These are phyloP conservation scores for Stomorhina lunata DNA, from an alignment of 2,888 invertebrate species.

Conservation along the genomic window DNA sequence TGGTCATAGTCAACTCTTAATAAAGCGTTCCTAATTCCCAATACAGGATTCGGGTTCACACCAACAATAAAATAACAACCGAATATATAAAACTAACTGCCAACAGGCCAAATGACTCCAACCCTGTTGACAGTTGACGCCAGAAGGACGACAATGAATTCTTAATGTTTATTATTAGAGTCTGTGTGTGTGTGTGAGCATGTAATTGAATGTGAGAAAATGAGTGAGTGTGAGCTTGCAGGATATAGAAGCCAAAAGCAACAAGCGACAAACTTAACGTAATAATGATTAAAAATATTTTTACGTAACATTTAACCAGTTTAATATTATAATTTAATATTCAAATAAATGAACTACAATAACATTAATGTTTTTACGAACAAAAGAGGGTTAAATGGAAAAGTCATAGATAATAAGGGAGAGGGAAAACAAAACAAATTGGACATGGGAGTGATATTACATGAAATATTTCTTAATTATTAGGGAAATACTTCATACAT, in stretches of 20 bases:
- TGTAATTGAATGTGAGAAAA: no score
- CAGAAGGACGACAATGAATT: slow-evolving; percentile 67
- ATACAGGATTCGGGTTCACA: slow-evolving; percentile 37
- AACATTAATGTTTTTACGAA: not conserved
- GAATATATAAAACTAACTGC: slow-evolving; percentile 71
- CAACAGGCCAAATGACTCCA: slow-evolving; percentile 71
- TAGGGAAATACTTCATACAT: no score
- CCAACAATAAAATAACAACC: slow-evolving; percentile 1
- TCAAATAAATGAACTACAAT: slow-evolving; percentile 21
- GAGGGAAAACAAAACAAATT: not conserved
- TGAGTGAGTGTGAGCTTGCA: no score
- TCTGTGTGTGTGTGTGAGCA: not conserved
- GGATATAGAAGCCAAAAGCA: not conserved
- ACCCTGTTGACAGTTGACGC: slow-evolving; percentile 70
- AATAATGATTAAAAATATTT: slow-evolving; percentile 65
- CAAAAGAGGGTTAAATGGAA: slow-evolving; percentile 47
- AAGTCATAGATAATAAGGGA: not conserved
- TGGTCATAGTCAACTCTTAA: slow-evolving; percentile 58
- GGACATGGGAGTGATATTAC: not conserved
- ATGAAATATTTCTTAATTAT: not conserved
- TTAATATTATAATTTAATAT: slow-evolving; percentile 53
- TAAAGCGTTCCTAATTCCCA: slow-evolving; percentile 48
- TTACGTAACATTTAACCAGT: slow-evolving; percentile 76
- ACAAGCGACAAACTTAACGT: slow-evolving; percentile 43
- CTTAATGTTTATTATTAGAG: slow-evolving; percentile 45